Evolutionary conservation across 2,888 invertebrate genomes (phyloP), one percentile per base, ranked within the genome.

Genomic region (Spatulosminthurus flaviceps): DNA sequence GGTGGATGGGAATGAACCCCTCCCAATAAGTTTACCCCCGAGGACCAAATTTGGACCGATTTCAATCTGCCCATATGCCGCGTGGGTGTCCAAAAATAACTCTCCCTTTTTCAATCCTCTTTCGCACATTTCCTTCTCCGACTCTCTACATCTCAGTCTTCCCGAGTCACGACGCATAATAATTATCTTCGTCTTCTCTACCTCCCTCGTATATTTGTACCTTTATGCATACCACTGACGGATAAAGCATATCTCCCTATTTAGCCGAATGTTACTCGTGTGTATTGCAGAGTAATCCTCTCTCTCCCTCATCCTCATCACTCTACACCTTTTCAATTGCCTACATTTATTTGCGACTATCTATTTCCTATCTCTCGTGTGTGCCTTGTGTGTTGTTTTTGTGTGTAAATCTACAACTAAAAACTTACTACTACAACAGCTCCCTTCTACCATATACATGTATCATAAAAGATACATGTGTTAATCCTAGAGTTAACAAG

Each of bases 71-170:
- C 80, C 82, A 81, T 83, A 83, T 83, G 83, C 81, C 81, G 85
- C 84, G 85, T 85, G 84, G 85, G 84, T 85, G 85, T 81, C 84
- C 83, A 84, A 85, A 85, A 85, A 84, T 84, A 84, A 83, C 84
- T 84, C 83, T 85, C 82, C 83, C 83, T 85, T 85, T 85, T 81
- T 78, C 79, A 74, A 71, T 51, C 67, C 69, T 75, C 75, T 80
- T 80, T 78, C 75, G 76, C 78, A 78, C 78, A 81, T 76, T 80
- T 66, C 66, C 69, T 67, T 43, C 34, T 69, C 77, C 22, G 21
- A 28, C 73, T 26, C 60, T n/a, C 41, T 19, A 29, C 41, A 70
- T 22, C 26, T 34, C 5, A 26, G 41, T 26, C n/a, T 29, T 70
- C 66, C 66, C 24, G 26, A 66, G 66, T 28, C 66, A 66, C 66